phyloP scores from a whole-genome alignment of 2,888 invertebrate genomes.

The Heliconius hortense region DNA sequence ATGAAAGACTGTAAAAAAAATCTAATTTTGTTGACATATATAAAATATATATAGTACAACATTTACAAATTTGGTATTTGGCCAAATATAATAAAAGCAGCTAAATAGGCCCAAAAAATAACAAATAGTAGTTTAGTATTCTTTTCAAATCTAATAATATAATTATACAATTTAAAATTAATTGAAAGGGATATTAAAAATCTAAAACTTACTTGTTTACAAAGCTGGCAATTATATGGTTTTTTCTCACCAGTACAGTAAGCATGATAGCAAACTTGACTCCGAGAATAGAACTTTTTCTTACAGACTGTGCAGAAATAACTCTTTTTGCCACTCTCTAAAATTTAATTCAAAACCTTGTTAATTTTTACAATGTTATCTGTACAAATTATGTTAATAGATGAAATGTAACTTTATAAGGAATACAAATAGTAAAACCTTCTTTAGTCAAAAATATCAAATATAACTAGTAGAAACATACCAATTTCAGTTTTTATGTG shows the following conservation, averaged over 20 bases:
- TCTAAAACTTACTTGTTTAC: constrained; percentile 57
- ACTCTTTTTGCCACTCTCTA: constrained; percentile 72
- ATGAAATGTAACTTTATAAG: neutral
- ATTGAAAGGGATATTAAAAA: no score
- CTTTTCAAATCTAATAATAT: no score
- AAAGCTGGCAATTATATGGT: constrained; percentile 74
- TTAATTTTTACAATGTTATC: no score
- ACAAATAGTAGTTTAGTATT: no score
- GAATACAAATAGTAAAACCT: neutral
- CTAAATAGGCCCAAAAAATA: no score
- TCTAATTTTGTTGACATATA: no score
- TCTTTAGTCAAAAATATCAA: neutral
- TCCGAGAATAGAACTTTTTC: constrained; percentile 86
- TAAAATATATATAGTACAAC: no score
- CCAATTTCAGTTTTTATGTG: constrained; percentile 70
- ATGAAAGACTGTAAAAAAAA: constrained; percentile 82
- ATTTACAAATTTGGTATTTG: no score
- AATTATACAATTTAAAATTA: no score
- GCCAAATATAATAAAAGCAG: no score
- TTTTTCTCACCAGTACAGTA: constrained; percentile 83
- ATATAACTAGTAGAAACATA: constrained; percentile 41
- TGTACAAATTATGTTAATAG: neutral
- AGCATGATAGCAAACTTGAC: constrained; percentile 84
- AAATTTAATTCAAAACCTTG: constrained; percentile 1
- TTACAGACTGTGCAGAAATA: constrained; percentile 86